Conservation (phyloP, 2,888 invertebrate genomes). For the Alcis repandata region DNA sequence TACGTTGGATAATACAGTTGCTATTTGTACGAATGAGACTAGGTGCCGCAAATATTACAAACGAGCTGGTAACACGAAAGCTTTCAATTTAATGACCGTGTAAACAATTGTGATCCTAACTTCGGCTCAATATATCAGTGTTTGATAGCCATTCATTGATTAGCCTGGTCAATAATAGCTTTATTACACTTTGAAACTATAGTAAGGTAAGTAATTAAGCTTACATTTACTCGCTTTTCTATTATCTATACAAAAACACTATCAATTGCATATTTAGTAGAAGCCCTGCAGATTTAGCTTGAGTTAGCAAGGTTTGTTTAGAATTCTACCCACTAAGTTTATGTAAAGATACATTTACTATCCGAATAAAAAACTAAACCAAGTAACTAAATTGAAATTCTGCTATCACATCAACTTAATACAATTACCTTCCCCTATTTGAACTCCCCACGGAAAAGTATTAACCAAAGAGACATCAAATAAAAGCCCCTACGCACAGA, state of each 20-base stretch:
- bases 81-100: constrained; percentile 75
- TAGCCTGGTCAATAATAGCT: constrained; percentile 53
- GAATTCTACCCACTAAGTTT: too few relatives aligned
- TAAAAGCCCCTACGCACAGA: constrained; percentile 48
- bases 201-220: not conserved
- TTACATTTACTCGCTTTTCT: too few relatives aligned
- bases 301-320: too few relatives aligned
- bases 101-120: constrained; percentile 59
- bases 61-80: constrained; percentile 74
- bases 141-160: constrained; percentile 58
- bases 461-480: constrained; percentile 19
- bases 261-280: too few relatives aligned
- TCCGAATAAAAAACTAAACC: too few relatives aligned
- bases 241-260: not conserved
- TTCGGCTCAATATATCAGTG: constrained; percentile 29
- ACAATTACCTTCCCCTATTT: not conserved
- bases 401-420: not conserved
- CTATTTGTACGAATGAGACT: constrained; percentile 50
- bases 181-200: not conserved
- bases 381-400: too few relatives aligned
- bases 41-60: constrained; percentile 72
- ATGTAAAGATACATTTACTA: too few relatives aligned
- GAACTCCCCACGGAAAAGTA: constrained; percentile 4
- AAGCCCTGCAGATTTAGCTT: too few relatives aligned
- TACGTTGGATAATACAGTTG: constrained; percentile 1